These are phyloP conservation scores for Rhorus exstirpatorius DNA, from an alignment of 2,888 invertebrate genomes.

Conservation along the genomic window DNA sequence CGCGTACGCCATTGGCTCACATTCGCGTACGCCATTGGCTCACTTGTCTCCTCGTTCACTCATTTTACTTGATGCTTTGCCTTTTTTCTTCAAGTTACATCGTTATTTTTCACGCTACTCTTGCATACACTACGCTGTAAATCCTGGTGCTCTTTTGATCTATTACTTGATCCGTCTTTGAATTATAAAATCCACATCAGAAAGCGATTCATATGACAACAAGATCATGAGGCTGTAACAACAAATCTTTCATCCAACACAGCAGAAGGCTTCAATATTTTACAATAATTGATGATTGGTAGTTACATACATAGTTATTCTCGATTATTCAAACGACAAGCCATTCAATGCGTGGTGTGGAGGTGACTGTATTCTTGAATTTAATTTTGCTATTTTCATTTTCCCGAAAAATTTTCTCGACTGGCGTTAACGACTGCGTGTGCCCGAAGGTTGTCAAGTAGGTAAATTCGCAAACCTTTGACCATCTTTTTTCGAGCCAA, in stretches of 20 bases:
- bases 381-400: too few species aligned
- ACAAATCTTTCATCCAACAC: not conserved
- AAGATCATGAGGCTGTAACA: too few species aligned
- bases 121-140: not conserved
- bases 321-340: too few species aligned
- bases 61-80: not conserved
- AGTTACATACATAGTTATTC: too few species aligned
- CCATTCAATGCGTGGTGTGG: too few species aligned
- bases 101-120: not conserved
- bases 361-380: too few species aligned
- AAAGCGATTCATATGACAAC: not conserved
- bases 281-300: too few species aligned
- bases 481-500: not conserved
- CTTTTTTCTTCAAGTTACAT: not conserved
- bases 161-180: not conserved
- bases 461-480: slow-evolving; percentile 20
- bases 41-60: not conserved
- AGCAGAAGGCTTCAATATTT: too few species aligned
- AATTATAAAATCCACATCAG: not conserved
- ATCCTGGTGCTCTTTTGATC: not conserved
- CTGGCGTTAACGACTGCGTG: not conserved
- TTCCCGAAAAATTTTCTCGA: not conserved
- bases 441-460: not conserved
- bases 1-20: not conserved
- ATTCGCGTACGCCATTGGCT: not conserved